These are phyloP conservation scores for Drosophila paranaensis DNA, from an alignment of 2,888 invertebrate genomes.

Conservation along the genomic window DNA sequence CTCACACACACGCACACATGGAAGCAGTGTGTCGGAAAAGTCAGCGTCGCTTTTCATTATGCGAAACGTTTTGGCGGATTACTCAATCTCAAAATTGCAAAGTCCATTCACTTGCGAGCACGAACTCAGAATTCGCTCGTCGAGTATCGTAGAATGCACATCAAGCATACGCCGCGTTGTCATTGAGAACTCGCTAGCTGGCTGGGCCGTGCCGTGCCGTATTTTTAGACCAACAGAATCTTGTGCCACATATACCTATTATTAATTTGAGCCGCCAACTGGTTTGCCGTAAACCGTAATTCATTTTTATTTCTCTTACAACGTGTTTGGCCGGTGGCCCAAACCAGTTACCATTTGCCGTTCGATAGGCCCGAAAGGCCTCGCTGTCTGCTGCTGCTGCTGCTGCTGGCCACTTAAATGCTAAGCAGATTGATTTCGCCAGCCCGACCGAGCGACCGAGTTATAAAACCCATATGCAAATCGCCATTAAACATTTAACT, in stretches of 20 bases:
- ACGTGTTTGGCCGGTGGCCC: slow-evolving; percentile 54
- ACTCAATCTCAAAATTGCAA: slow-evolving; percentile 40
- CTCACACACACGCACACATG: neutral
- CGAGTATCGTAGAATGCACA: slow-evolving; percentile 31
- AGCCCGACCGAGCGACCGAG: slow-evolving; percentile 59
- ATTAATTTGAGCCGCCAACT: slow-evolving; percentile 71
- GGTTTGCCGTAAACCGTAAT: slow-evolving; percentile 68
- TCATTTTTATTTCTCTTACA: slow-evolving; percentile 60
- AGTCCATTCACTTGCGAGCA: slow-evolving; percentile 40
- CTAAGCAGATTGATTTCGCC: slow-evolving; percentile 76
- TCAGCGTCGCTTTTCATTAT: slow-evolving; percentile 45
- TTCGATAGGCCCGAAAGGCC: slow-evolving; percentile 60
- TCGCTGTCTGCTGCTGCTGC: slow-evolving; percentile 24
- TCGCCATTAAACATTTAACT: slow-evolving; percentile 31
- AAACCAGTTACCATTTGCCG: slow-evolving; percentile 58
- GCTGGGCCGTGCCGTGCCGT: slow-evolving; percentile 17
- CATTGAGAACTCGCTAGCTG: slow-evolving; percentile 57
- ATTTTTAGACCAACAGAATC: slow-evolving; percentile 61
- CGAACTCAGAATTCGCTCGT: slow-evolving; percentile 18
- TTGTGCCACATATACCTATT: slow-evolving; percentile 68
- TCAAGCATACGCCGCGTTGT: slow-evolving; percentile 74
- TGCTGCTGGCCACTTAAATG: slow-evolving; percentile 57
- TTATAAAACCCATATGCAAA: slow-evolving; percentile 75
- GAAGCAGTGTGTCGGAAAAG: slow-evolving; percentile 23
- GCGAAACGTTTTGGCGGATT: slow-evolving; percentile 37